phyloP scores from a whole-genome alignment of 1,140 invertebrate species.

The Trachymyrmex septentrionalis region DNA sequence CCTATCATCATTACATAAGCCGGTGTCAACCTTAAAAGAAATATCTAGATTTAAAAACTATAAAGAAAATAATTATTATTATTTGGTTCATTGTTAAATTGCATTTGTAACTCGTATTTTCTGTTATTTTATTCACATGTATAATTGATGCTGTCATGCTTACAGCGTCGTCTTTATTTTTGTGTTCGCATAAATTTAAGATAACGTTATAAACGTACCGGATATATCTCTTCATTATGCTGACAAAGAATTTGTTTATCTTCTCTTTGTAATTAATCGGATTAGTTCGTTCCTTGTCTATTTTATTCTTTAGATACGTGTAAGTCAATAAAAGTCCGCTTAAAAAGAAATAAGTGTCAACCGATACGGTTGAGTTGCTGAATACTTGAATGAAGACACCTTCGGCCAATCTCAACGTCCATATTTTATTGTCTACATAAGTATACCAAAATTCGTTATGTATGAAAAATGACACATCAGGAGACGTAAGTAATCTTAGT shows the following conservation, averaged over 20 bases:
- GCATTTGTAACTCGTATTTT: not conserved
- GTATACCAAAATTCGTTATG: not conserved
- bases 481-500: no score
- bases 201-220: constrained; percentile 78
- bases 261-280: constrained; percentile 73
- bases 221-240: constrained; percentile 82
- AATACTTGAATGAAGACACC: constrained; percentile 81
- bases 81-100: not conserved
- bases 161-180: not conserved
- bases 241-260: constrained; percentile 78
- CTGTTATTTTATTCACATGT: not conserved
- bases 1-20: constrained; percentile 86
- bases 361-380: constrained; percentile 83
- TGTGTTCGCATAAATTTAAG: not conserved
- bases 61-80: not conserved
- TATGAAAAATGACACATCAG: not conserved
- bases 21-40: constrained; percentile 84
- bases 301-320: constrained; percentile 80
- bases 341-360: constrained; percentile 86
- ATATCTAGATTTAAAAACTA: not conserved
- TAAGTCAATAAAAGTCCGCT: constrained; percentile 86
- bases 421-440: constrained; percentile 80
- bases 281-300: constrained; percentile 69
- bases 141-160: not conserved
- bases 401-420: constrained; percentile 77